Evolutionary conservation across 2,797 vertebrate genomes (phyloP).

Genomic region (Lepilemur septentrionalis): DNA sequence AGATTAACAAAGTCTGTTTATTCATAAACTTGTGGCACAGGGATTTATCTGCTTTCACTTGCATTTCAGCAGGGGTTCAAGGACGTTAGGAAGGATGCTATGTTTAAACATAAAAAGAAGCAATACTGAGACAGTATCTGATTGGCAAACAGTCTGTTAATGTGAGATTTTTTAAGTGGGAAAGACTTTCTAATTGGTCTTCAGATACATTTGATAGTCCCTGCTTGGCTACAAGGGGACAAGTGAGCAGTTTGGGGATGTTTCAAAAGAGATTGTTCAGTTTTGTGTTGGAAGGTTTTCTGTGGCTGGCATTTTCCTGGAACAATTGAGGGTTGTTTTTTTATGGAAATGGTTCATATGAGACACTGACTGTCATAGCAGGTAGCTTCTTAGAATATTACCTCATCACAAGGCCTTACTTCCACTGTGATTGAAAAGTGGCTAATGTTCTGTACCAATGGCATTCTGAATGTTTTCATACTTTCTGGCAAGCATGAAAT

Average conservation of each 20-base stretch:
- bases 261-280: neutral
- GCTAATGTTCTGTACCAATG: neutral
- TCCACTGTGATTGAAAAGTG: neutral
- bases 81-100: neutral
- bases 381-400: neutral
- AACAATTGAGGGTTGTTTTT: neutral
- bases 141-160: neutral
- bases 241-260: neutral
- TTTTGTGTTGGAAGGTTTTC: neutral
- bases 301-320: neutral
- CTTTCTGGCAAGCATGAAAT: neutral
- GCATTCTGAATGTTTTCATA: conserved; percentile 27
- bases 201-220: neutral
- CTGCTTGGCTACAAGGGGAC: neutral
- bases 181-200: neutral
- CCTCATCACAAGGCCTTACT: neutral
- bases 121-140: neutral
- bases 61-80: neutral
- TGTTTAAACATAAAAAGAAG: neutral
- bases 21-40: neutral
- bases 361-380: neutral
- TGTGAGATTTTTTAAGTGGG: neutral
- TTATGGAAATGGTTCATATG: neutral
- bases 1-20: neutral
- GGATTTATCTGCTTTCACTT: neutral